Evolutionary conservation across 2,113 vertebrate species (phyloP).

Genomic region (Elephas maximus): DNA sequence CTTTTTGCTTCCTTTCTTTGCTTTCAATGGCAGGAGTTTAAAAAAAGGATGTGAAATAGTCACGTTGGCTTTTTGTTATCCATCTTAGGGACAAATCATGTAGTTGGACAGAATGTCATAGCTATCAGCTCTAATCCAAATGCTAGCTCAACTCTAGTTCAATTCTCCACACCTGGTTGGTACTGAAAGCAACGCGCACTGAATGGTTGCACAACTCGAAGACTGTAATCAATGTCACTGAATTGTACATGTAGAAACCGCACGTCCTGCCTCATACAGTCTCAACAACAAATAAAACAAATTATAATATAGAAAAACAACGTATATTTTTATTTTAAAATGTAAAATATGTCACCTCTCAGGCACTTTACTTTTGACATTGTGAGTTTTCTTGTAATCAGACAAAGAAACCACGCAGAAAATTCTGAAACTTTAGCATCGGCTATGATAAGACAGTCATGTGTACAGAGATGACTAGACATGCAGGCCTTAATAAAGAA

Average conservation of each 20-base stretch:
- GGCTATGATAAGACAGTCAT: neutral
- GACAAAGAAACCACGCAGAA: neutral
- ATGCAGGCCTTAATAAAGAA: accelerated
- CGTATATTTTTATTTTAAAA: neutral
- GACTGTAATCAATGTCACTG: neutral
- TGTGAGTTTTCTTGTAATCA: neutral
- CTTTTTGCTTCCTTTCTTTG: neutral
- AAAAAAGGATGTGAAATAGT: neutral
- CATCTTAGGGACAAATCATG: neutral
- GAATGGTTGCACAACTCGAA: neutral
- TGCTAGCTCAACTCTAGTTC: neutral
- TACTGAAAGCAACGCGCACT: neutral
- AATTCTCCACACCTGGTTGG: neutral
- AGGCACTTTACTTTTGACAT: neutral
- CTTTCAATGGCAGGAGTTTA: neutral
- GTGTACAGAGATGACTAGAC: neutral
- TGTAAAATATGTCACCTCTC: neutral
- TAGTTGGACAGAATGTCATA: neutral
- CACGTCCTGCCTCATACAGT: too few relatives aligned
- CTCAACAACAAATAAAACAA: too few relatives aligned
- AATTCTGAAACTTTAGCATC: neutral
- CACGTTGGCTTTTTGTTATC: neutral
- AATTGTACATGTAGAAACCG: neutral
- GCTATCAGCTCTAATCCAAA: neutral
- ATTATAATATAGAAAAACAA: neutral